Evolutionary conservation across 2,113 vertebrate species (phyloP).

Genomic region (Danionella cerebrum): DNA sequence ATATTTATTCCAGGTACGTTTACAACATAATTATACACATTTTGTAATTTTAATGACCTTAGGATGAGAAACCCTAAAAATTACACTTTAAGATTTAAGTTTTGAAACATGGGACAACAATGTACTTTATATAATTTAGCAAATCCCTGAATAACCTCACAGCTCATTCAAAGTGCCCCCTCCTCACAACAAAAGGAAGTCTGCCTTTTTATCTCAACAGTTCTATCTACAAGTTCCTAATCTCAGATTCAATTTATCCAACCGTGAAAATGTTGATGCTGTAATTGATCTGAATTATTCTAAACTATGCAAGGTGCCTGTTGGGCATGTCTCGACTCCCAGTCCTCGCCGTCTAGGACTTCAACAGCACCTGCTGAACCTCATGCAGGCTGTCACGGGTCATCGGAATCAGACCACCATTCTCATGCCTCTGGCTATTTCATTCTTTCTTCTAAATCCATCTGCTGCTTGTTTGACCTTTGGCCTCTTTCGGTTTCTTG

Average conservation of each 20-base stretch:
- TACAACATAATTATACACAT: no score
- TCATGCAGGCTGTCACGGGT: background rate
- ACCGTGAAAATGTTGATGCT: background rate
- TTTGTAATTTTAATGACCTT: no score
- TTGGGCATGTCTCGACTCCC: background rate
- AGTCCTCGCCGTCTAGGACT: background rate
- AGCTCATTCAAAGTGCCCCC: background rate
- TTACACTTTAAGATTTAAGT: no score
- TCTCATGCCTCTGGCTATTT: slow-evolving; percentile 4
- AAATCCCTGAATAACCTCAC: no score
- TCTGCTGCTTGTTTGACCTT: background rate
- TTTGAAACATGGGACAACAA: no score
- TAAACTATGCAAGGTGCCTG: background rate
- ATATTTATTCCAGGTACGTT: no score
- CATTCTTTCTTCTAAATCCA: background rate
- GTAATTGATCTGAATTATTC: background rate
- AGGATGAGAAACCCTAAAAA: no score
- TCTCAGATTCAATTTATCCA: background rate
- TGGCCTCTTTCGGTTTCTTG: background rate
- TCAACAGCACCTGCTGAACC: background rate
- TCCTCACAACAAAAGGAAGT: background rate
- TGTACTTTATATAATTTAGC: no score
- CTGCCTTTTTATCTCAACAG: no score
- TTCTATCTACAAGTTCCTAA: background rate
- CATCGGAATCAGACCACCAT: background rate